Evolutionary conservation across 2,888 invertebrate genomes (phyloP), one percentile per base, ranked within the genome.

Genomic region (Nipponacmea schrenckii): DNA sequence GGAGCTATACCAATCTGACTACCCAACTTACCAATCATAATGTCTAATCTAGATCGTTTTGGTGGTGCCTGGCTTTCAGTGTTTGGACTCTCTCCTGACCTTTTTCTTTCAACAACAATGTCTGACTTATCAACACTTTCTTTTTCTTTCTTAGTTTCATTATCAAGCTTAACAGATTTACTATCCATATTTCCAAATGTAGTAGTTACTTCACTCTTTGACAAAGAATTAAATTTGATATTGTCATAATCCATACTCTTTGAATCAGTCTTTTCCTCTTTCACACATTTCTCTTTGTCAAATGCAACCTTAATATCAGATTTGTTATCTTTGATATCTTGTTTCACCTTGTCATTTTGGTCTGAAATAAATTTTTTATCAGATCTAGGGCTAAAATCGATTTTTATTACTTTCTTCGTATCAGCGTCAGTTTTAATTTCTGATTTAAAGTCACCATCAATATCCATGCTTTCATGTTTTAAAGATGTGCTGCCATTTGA

Each of bases 21-120:
- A 14, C 79, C 81, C 24, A 80, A 72, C 68, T 81, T 80, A 17
- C 80, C 79, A 24, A 81, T 83, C 24, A 81, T 75, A 50, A 77
- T 70, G 70, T 81, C 81, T 46, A 82, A 67, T 62, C 78, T 72
- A 56, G 82, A 78, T 27, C 82, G 71, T 69, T 83, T 83, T 1
- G 74, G 73, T 50, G 80, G 77, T 64, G 80, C 70, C 72, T 80
- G 80, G 31, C 78, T 70, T 56, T 78, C 81, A 66, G 56, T n/a
- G 20, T 67, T 67, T 62, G 44, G 56, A 62, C 17, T 26, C 14
- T 46, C 20, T 64, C 27, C 26, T 46, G 62, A 27, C 31, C 69
- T 56, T 67, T 67, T 69, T 39, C 46, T 63, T 44, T 70, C 65
- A 27, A n/a, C 8, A 45, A 39, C 48, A 26, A 17, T 39, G 0